phyloP scores from a whole-genome alignment of 2,888 invertebrate genomes.

The Aphidoletes aphidimyza region DNA sequence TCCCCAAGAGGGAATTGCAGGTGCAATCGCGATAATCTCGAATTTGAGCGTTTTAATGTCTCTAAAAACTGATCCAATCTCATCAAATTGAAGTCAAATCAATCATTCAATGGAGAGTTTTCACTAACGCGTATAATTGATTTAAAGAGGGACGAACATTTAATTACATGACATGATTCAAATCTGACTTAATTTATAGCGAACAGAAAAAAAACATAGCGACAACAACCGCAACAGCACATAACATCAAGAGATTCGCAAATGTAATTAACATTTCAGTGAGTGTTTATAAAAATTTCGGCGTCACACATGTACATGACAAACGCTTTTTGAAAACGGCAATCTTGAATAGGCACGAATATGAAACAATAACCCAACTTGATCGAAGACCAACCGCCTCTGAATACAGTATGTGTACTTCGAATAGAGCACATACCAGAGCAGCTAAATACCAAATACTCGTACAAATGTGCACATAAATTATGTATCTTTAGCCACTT shows the following conservation, averaged over 20 bases:
- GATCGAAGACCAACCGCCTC: not conserved
- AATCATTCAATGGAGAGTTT: not conserved
- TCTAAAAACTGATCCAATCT: no score
- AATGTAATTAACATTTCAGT: slow-evolving; percentile 19
- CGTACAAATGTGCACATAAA: not conserved
- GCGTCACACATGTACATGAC: not conserved
- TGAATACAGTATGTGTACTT: not conserved
- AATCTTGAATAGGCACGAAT: not conserved
- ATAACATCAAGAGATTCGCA: not conserved
- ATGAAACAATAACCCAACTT: not conserved
- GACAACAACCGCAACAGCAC: no score
- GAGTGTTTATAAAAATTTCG: slow-evolving; percentile 1
- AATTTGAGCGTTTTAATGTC: no score
- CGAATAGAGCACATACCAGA: not conserved
- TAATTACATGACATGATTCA: slow-evolving; percentile 20
- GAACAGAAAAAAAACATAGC: no score
- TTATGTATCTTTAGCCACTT: slow-evolving; percentile 4
- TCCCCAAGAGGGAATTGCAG: no score
- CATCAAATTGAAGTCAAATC: not conserved
- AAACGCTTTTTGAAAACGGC: not conserved
- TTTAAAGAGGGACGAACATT: not conserved
- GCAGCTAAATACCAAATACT: not conserved
- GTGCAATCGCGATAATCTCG: no score
- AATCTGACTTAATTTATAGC: slow-evolving; percentile 11
- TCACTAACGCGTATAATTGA: not conserved